Base-by-base conservation (phyloP, 2,797 vertebrate genomes). In the Sternotherus odoratus region DNA sequence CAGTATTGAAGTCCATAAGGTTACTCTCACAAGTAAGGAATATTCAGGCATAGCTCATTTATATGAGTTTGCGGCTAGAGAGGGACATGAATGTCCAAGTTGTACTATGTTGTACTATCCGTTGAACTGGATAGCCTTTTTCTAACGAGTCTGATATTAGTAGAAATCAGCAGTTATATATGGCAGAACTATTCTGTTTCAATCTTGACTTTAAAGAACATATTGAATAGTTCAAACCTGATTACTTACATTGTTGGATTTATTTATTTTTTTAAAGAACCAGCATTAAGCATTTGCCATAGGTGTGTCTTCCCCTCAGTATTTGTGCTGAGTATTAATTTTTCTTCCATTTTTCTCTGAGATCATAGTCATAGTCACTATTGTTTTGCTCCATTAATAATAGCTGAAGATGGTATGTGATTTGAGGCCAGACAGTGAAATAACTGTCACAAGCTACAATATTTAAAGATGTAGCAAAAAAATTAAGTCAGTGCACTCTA, bases 231-330 rank as follows among this genome's bases (percentile, higher is more conserved):
- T 63, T 89, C 74, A 1, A 53, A 46, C 51, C 12, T 24, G 4
- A 36, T 60, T 80, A 83, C 63, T 66, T 36, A 89, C 48, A 36
- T 88, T 1, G 1, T 74, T 2, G 8, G 48, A 1, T 63, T 19
- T 12, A 1, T 91, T 10, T n/a, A n/a, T 80, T 86, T 86, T 39
- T 24, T 30, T 77, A 87, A 79, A 26, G 80, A 69, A 43, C 1
- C 5, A 4, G 36, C 50, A 91, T 74, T 13, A 1, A 11, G 0
- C 4, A 1, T 60, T 86, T 92, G 82, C 83, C 77, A 39, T 10
- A 75, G 50, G 5, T 6, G 77, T 0, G 21, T 39, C 0, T 0
- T 79, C 85, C 85, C 9, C 6, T 23, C 17, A 51, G 3, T 26
- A 8, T 77, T 85, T 84, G 46, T 77, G 50, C 77, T 5, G 36